These are phyloP conservation scores for Taurulus bubalis DNA, from an alignment of 2,113 vertebrate genomes.

Conservation along the genomic window DNA sequence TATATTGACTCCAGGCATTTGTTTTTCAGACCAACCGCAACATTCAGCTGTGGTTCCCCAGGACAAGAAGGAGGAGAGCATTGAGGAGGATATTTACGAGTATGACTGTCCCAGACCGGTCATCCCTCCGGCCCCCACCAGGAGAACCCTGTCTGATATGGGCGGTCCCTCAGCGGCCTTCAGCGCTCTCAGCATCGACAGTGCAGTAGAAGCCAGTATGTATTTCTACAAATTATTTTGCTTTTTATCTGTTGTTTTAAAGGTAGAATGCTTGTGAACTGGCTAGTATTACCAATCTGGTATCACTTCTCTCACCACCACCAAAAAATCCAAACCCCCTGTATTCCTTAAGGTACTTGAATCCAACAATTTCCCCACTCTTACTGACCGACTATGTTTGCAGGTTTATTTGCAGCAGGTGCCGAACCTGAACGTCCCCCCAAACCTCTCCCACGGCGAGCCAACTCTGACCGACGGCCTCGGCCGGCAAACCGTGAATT, in stretches of 20 bases:
- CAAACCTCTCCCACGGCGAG: constrained; percentile 92
- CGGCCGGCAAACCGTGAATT: constrained; percentile 81
- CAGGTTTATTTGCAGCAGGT: constrained; percentile 76
- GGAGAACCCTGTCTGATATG: constrained; percentile 90
- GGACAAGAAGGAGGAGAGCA: constrained; percentile 70
- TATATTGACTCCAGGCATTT: not conserved
- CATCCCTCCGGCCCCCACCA: constrained; percentile 78
- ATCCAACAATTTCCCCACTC: not conserved
- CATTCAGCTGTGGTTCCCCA: constrained; percentile 66
- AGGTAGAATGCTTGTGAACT: not conserved
- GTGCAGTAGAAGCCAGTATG: constrained; percentile 73
- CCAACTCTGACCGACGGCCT: constrained; percentile 90
- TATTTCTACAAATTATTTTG: not conserved
- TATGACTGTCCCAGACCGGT: constrained; percentile 90
- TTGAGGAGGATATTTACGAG: constrained; percentile 87
- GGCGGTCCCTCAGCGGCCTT: constrained; percentile 85
- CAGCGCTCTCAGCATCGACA: constrained; percentile 85
- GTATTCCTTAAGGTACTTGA: not conserved
- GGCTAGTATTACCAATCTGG: too few species aligned
- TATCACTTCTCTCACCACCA: not conserved
- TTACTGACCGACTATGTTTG: constrained; percentile 14
- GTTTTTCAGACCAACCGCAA: constrained; percentile 62
- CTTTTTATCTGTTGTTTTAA: not conserved
- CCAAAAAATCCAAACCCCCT: not conserved
- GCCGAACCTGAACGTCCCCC: constrained; percentile 91